Evolutionary conservation across 53 echinoderm and acorn worm genomes (phyloP).

Genomic region (Hippasteria phrygiana): DNA sequence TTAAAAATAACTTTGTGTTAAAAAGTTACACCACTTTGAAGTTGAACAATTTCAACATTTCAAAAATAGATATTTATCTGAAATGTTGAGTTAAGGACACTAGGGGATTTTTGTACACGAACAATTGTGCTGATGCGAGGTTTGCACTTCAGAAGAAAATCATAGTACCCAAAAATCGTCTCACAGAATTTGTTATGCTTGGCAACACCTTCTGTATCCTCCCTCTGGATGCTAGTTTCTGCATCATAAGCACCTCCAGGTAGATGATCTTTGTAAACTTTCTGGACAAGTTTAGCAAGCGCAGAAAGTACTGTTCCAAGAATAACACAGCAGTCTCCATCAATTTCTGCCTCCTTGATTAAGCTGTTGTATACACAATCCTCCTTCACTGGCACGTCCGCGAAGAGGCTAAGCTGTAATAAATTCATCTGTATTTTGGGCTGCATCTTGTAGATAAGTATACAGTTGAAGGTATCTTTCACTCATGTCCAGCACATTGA

Average conservation of each 20-base stretch:
- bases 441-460: background rate
- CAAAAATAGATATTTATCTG: too few relatives aligned
- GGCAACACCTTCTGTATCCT: background rate
- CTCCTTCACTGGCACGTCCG: constrained; percentile 29
- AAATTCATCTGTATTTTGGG: background rate
- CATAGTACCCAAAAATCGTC: constrained; percentile 27
- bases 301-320: constrained; percentile 52
- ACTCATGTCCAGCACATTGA: background rate
- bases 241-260: constrained; percentile 51
- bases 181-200: constrained; percentile 36
- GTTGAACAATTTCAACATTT: too few relatives aligned
- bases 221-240: too few relatives aligned
- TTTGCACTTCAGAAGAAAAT: constrained; percentile 12
- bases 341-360: constrained; percentile 7
- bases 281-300: constrained; percentile 39
- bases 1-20: too few relatives aligned
- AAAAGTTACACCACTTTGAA: too few relatives aligned
- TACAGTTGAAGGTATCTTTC: background rate
- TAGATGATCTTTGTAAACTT: constrained; percentile 52
- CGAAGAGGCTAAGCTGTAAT: constrained; percentile 2
- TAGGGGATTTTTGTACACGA: too few relatives aligned
- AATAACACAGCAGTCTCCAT: constrained; percentile 36
- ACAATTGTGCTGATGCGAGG: constrained; percentile 21
- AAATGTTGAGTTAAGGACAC: too few relatives aligned
- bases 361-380: constrained; percentile 33